phyloP scores from a whole-genome alignment of 2,888 invertebrate species.

The Aspidapion aeneum region DNA sequence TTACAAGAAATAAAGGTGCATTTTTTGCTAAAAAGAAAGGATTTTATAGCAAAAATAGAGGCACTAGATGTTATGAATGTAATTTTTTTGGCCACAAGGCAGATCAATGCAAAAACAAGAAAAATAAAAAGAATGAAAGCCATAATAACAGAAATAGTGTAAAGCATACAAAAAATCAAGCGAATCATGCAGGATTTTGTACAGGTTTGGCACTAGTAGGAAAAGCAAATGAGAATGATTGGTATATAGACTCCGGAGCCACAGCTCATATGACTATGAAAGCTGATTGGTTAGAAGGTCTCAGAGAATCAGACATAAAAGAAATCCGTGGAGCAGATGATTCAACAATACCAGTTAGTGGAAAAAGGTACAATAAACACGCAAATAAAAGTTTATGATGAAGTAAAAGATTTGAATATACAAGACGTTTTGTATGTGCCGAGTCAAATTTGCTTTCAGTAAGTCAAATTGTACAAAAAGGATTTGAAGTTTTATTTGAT shows the following conservation, averaged over 20 bases:
- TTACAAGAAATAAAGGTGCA: constrained; percentile 33
- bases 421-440: constrained; percentile 13
- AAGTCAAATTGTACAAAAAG: constrained; percentile 1
- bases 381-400: not conserved
- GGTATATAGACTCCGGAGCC: constrained; percentile 6
- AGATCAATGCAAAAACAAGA: constrained; percentile 1
- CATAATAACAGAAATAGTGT: no score
- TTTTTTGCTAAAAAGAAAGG: constrained; percentile 7
- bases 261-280: constrained; percentile 1
- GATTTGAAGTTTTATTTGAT: not conserved
- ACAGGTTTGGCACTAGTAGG: no score
- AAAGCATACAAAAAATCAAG: no score
- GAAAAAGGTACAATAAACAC: not conserved
- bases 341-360: not conserved
- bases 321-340: not conserved
- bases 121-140: no score
- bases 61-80: constrained; percentile 26
- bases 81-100: constrained; percentile 26
- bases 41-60: no score
- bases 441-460: constrained; percentile 1
- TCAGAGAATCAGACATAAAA: constrained; percentile 2
- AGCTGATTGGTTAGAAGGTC: no score
- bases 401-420: constrained; percentile 1
- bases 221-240: constrained; percentile 4
- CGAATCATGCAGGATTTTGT: constrained; percentile 28